These are phyloP conservation scores for Aradophagus sp. DNA, from an alignment of 1,140 invertebrate genomes.

Conservation along the genomic window DNA sequence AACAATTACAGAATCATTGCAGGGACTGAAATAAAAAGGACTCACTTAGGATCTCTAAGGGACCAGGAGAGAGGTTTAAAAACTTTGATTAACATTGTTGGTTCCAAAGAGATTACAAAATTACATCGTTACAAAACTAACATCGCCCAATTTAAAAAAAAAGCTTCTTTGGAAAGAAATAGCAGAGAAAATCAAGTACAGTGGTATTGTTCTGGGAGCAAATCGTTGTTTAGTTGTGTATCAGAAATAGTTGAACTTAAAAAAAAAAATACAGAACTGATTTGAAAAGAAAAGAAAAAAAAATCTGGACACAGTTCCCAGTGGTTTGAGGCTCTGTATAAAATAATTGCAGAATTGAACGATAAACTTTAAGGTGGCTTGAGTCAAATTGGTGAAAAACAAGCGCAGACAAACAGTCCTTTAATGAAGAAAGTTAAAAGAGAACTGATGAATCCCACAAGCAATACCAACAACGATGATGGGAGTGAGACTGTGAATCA, in stretches of 20 bases:
- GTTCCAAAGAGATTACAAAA: conserved; percentile 44
- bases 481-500: conserved; percentile 51
- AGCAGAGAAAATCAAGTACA: conserved; percentile 36
- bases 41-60: conserved; percentile 41
- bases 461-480: conserved; percentile 35
- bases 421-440: conserved; percentile 39
- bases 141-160: conserved; percentile 49
- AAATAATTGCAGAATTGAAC: conserved; percentile 39
- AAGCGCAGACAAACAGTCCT: conserved; percentile 16
- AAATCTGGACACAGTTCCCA: conserved; percentile 38
- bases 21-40: conserved; percentile 14
- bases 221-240: conserved; percentile 49
- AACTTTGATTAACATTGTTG: conserved; percentile 44
- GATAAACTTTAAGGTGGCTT: conserved; percentile 43
- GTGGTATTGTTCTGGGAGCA: conserved; percentile 25
- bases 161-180: conserved; percentile 53
- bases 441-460: conserved; percentile 51
- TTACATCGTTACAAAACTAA: conserved; percentile 45
- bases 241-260: conserved; percentile 55
- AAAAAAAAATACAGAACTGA: conserved; percentile 45
- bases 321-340: conserved; percentile 43
- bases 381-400: conserved; percentile 16
- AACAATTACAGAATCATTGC: too few species aligned
- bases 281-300: conserved; percentile 46
- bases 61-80: conserved; percentile 50